Conservation (phyloP, 2,113 vertebrate genomes). For the Pterocles burchelli region DNA sequence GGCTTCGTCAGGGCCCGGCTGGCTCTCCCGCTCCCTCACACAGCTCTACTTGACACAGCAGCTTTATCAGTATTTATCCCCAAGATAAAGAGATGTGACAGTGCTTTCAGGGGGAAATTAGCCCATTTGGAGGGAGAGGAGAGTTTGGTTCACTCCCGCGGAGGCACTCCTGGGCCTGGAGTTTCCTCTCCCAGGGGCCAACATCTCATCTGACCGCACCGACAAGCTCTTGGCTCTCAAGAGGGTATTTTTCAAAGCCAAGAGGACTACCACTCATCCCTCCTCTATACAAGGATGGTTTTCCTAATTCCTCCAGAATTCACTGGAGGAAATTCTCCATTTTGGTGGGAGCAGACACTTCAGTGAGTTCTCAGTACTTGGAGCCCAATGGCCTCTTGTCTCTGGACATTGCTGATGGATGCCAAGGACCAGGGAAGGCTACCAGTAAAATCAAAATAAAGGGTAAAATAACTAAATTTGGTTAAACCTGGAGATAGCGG, state of each 20-base stretch:
- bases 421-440: not conserved
- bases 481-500: not conserved
- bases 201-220: not conserved
- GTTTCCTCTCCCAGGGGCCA: not conserved
- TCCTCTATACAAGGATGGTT: not conserved
- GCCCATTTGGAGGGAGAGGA: too few relatives aligned
- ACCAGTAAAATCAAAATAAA: not conserved
- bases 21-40: constrained; percentile 55
- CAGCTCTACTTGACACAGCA: not conserved
- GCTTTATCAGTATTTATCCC: constrained; percentile 28
- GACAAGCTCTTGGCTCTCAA: not conserved
- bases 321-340: not conserved
- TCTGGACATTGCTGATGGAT: not conserved
- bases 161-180: not conserved
- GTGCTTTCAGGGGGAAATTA: not conserved
- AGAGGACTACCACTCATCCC: not conserved
- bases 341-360: not conserved
- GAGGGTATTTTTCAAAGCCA: not conserved
- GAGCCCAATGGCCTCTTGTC: not conserved
- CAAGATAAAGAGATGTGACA: not conserved
- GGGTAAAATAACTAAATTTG: not conserved
- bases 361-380: not conserved
- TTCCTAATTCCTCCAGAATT: not conserved
- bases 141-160: fast-evolving
- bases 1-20: constrained; percentile 77